These are phyloP conservation scores for Ennomos erosarius DNA, from an alignment of 2,888 invertebrate species.

Conservation along the genomic window DNA sequence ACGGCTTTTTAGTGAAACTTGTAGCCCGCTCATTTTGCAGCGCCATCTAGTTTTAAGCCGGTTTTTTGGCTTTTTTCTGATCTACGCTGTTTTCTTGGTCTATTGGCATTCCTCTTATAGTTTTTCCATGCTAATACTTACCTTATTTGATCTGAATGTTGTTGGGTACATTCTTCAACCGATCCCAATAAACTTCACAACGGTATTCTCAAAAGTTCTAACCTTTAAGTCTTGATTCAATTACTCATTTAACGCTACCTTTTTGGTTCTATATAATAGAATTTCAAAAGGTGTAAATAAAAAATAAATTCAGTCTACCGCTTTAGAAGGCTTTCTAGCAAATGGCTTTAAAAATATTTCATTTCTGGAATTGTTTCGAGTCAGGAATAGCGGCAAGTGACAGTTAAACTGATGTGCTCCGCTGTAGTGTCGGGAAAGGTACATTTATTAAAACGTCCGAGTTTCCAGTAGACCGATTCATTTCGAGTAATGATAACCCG, in stretches of 20 bases:
- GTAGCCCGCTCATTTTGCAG: no score
- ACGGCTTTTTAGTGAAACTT: no score
- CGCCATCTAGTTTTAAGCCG: no score
- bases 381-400: conserved; percentile 77
- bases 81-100: no score
- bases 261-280: conserved; percentile 32
- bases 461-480: conserved; percentile 54
- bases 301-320: conserved; percentile 63
- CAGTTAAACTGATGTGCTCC: conserved; percentile 76
- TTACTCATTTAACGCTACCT: conserved; percentile 37
- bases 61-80: no score
- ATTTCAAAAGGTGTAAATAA: conserved; percentile 58
- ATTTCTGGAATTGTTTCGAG: conserved; percentile 78
- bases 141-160: no score
- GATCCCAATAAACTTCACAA: conserved; percentile 15
- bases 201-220: conserved; percentile 11
- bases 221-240: conserved; percentile 25
- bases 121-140: no score
- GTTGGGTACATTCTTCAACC: conserved; percentile 4
- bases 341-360: conserved; percentile 81
- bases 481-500: conserved; percentile 40
- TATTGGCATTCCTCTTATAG: no score
- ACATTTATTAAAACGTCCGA: conserved; percentile 72
- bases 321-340: conserved; percentile 74
- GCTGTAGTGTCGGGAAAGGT: conserved; percentile 58